Evolutionary conservation across 2,797 vertebrate genomes (phyloP).

Genomic region (Sebastiscus albofasciatus): DNA sequence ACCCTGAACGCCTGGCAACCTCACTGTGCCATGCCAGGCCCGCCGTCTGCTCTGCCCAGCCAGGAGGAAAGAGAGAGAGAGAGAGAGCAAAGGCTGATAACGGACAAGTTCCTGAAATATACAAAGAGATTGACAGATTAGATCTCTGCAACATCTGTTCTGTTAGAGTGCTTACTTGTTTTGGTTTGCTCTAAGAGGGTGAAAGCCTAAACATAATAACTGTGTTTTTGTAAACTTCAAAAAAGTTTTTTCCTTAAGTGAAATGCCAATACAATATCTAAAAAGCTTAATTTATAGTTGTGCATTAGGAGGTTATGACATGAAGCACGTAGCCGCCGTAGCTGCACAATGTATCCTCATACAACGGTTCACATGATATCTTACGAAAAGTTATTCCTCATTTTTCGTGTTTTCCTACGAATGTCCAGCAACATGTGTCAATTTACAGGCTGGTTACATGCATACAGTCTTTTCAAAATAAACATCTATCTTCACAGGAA

Average conservation of each 20-base stretch:
- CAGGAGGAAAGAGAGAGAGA: neutral
- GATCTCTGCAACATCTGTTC: neutral
- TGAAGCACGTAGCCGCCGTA: neutral
- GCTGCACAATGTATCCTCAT: neutral
- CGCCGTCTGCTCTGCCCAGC: slow-evolving; percentile 11
- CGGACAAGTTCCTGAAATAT: neutral
- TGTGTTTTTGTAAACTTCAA: neutral
- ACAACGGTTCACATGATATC: too few relatives aligned
- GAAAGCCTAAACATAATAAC: neutral
- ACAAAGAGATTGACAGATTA: neutral
- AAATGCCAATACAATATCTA: neutral
- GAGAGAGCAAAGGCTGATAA: neutral
- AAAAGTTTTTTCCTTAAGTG: neutral
- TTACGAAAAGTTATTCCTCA: too few relatives aligned
- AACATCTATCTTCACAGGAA: too few relatives aligned
- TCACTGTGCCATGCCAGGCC: slow-evolving; percentile 32
- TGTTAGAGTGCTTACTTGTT: neutral
- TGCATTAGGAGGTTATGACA: neutral
- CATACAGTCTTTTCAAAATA: too few relatives aligned
- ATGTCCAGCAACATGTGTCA: too few relatives aligned
- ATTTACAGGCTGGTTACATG: fast-evolving
- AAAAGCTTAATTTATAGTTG: neutral
- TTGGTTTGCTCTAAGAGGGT: neutral
- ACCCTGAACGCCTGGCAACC: slow-evolving; percentile 71
- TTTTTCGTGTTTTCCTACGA: too few relatives aligned